Conservation (phyloP, 2,113 vertebrate genomes). For the Chloebia gouldiae region DNA sequence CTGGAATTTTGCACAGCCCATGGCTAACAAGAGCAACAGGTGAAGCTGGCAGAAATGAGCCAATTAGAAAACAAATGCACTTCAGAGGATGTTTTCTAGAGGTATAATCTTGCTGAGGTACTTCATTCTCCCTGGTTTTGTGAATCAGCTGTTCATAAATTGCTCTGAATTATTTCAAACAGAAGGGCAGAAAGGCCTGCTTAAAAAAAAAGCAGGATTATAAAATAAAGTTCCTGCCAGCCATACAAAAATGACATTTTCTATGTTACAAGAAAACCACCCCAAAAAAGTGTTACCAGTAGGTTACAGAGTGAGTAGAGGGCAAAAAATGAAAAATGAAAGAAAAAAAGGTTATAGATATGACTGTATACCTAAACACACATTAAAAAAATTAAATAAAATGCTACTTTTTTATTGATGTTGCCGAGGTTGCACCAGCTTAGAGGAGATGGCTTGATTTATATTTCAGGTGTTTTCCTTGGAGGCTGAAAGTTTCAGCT, state of each 20-base stretch:
- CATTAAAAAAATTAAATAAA: not conserved
- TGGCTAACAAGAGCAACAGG: not conserved
- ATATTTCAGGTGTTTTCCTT: not conserved
- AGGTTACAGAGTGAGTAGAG: not conserved
- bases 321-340: not conserved
- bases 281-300: not conserved
- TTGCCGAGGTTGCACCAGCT: not conserved
- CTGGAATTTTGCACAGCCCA: not conserved
- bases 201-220: not conserved
- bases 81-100: not conserved
- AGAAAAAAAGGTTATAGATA: not conserved
- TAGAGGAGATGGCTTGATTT: not conserved
- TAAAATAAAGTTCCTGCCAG: not conserved
- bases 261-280: fast-evolving
- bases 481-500: not conserved
- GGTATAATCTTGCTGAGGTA: not conserved
- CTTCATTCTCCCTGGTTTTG: not conserved
- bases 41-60: not conserved
- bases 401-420: not conserved
- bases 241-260: not conserved
- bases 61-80: not conserved
- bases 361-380: not conserved
- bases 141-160: not conserved
- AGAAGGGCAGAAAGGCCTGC: not conserved
- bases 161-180: not conserved